Evolutionary conservation across 2,888 invertebrate genomes (phyloP), one percentile per base, ranked within the genome.

Genomic region (Stenichneumon culpator): DNA sequence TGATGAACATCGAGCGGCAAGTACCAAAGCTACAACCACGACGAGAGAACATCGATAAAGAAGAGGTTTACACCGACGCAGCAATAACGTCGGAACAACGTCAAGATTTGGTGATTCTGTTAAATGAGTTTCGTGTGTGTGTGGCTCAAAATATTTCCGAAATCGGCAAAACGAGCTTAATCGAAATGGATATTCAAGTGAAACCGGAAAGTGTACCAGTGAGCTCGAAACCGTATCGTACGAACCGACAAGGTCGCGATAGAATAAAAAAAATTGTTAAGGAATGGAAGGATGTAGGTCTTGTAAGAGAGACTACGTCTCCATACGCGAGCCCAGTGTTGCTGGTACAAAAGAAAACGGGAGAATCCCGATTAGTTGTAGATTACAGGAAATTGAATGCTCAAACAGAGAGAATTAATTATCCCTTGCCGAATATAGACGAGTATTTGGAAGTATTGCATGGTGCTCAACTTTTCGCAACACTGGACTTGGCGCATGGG

Each of bases 261-360:
- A 57, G 22, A 0, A 87, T 88, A 4, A 70, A 52, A 28, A 28
- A 82, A 22, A 84, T 87, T n/a, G 77, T 87, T 3, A 19, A 36
- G 2, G 84, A 87, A 1, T 85, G 83, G 86, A 69, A 70, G 73
- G n/a, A 47, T 9, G 63, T 63, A 1, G 87, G 87, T 0, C 70
- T 88, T 0, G 82, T 83, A 6, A 70, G 74, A 0, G 86, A 88
- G 16, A 85, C 87, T 1, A 44, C 25, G 5, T 87, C 84, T 1
- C 70, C 83, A 9, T 88, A 82, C 14, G 83, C 87, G 5, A 88
- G 85, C 74, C 88, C 88, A 0, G 88, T 83, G 3, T 65, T 89
- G 4, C n/a, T 88, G 7, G 82, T 89, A 0, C 68, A 67, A 4
- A 87, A 87, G 36, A 86, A 85, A n/a, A 77, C 39, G 11, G 87